These are phyloP conservation scores for Theonella swinhoei DNA, from an alignment of 37 sponge, comb jelly and placozoan genomes.

Conservation along the genomic window DNA sequence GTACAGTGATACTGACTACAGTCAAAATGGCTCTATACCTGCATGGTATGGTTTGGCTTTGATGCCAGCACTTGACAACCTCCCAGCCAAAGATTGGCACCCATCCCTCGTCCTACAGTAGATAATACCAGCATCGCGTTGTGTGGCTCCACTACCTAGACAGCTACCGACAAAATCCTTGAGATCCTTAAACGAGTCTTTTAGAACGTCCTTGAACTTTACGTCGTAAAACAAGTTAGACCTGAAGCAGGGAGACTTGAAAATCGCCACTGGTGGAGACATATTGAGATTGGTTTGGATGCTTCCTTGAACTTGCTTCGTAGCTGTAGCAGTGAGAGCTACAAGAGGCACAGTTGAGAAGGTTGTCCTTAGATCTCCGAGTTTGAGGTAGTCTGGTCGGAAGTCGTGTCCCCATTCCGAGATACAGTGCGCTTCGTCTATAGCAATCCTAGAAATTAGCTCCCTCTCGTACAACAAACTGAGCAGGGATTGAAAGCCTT, in stretches of 20 bases:
- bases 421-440: constrained; percentile 99
- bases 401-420: constrained; percentile 99
- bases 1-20: too few relatives aligned
- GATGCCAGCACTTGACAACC: constrained; percentile 72
- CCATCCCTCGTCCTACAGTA: constrained; percentile 92
- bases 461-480: constrained; percentile 37
- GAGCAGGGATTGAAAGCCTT: constrained; percentile 55
- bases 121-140: constrained; percentile 82
- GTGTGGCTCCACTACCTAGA: background rate
- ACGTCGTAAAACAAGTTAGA: constrained; percentile 91
- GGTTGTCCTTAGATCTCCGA: constrained; percentile 73
- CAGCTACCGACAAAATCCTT: constrained; percentile 47
- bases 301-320: constrained; percentile 78
- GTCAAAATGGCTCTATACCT: too few relatives aligned
- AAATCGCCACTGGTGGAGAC: constrained; percentile 43
- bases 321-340: constrained; percentile 98
- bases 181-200: constrained; percentile 73
- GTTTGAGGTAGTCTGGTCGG: constrained; percentile 95
- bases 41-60: constrained; percentile 91
- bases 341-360: constrained; percentile 80
- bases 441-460: constrained; percentile 67
- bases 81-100: constrained; percentile 73
- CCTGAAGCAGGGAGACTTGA: constrained; percentile 72
- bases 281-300: constrained; percentile 61
- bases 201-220: constrained; percentile 69